phyloP scores from a whole-genome alignment of 2,797 vertebrate species.

The Lepus oiostolus region DNA sequence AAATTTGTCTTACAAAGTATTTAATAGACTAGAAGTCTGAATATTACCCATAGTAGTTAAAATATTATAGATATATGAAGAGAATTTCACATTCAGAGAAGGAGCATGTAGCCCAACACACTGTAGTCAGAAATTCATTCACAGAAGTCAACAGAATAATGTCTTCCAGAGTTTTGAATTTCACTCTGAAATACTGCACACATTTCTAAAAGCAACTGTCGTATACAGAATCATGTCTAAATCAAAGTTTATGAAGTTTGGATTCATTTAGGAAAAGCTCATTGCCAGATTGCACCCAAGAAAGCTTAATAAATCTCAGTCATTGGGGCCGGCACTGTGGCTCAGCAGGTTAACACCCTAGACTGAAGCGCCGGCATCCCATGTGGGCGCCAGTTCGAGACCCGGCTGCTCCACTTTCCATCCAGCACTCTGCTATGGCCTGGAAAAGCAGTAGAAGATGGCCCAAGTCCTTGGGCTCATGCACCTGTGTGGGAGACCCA shows the following conservation, averaged over 20 bases:
- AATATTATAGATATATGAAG: constrained; percentile 9
- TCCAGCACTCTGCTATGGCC: no score
- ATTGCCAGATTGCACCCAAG: not conserved
- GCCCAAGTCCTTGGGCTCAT: no score
- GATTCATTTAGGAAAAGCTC: not conserved
- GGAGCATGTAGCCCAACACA: not conserved
- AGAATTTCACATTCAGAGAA: not conserved
- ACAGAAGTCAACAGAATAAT: not conserved
- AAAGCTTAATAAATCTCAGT: not conserved
- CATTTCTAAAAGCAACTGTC: not conserved
- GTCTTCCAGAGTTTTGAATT: not conserved
- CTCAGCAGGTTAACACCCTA: no score
- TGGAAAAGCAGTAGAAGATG: no score
- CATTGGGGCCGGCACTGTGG: no score
- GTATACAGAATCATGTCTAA: not conserved
- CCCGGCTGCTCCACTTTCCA: no score
- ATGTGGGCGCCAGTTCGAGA: no score
- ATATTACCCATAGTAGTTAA: not conserved
- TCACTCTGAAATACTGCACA: not conserved
- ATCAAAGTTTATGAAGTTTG: not conserved
- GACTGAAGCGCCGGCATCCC: no score
- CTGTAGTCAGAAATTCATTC: not conserved
- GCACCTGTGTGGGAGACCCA: no score
- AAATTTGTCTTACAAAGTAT: constrained; percentile 4
- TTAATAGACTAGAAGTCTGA: constrained; percentile 28